These are phyloP conservation scores for Progne subis DNA, from an alignment of 2,113 vertebrate species.

Conservation along the genomic window DNA sequence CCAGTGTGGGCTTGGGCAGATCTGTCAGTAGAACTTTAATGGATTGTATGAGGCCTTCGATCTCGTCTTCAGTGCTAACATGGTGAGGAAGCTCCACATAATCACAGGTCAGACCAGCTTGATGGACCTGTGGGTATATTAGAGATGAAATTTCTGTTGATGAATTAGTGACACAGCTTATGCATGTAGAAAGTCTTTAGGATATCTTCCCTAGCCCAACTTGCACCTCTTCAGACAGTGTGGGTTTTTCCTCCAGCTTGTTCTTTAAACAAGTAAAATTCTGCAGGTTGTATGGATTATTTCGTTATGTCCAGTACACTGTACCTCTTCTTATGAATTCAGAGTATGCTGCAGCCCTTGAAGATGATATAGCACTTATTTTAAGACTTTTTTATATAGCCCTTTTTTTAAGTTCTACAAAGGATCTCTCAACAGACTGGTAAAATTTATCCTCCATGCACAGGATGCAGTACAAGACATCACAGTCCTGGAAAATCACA, in stretches of 20 bases:
- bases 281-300: neutral
- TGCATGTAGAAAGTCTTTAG: neutral
- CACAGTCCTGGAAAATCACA: neutral
- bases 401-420: neutral
- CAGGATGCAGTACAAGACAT: neutral
- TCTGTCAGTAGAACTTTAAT: conserved; percentile 75
- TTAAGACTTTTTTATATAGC: too few species aligned
- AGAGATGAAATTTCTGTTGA: neutral
- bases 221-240: neutral
- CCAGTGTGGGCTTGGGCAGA: conserved; percentile 86
- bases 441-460: neutral
- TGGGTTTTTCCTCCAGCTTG: rapidly evolving
- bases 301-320: neutral
- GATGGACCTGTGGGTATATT: conserved; percentile 84
- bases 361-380: neutral
- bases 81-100: conserved; percentile 93
- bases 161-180: neutral
- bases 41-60: conserved; percentile 80
- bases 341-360: neutral
- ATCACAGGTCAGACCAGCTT: conserved; percentile 95
- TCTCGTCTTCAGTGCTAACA: conserved; percentile 87
- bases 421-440: neutral
- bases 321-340: neutral
- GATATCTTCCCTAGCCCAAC: neutral
- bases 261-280: neutral